phyloP scores from a whole-genome alignment of 2,113 vertebrate genomes.

The Tenebrosternarchus preto region DNA sequence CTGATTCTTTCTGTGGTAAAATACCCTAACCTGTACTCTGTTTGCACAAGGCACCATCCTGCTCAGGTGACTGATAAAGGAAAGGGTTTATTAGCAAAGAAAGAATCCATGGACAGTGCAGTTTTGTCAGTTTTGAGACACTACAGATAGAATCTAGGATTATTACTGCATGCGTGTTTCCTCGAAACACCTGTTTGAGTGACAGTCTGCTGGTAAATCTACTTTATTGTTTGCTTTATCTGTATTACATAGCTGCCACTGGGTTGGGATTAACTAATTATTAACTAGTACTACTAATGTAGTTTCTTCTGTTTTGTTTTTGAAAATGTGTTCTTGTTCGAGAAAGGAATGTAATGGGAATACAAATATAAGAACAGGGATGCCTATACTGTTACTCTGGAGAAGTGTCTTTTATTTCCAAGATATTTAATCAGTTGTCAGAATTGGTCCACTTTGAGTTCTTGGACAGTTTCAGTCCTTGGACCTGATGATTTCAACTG shows the following conservation, averaged over 20 bases:
- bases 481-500: constrained; percentile 19
- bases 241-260: constrained; percentile 4
- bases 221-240: background rate
- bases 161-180: background rate
- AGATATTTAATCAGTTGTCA: constrained; percentile 2
- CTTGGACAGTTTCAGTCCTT: constrained; percentile 16
- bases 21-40: background rate
- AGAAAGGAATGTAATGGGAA: background rate
- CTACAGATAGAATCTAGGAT: background rate
- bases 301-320: background rate
- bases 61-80: constrained; percentile 20
- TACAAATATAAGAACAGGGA: background rate
- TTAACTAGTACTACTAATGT: constrained; percentile 21
- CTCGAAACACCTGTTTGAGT: background rate
- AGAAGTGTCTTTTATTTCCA: background rate
- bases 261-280: background rate
- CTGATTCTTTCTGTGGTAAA: background rate
- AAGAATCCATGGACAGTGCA: background rate
- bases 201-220: background rate
- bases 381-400: background rate
- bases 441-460: constrained; percentile 23
- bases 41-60: constrained; percentile 4
- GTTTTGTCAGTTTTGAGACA: constrained; percentile 5
- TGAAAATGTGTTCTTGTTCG: background rate
- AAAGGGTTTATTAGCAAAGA: background rate